These are phyloP conservation scores for Drosophila demipolita DNA, from an alignment of 2,888 invertebrate species.

Conservation along the genomic window DNA sequence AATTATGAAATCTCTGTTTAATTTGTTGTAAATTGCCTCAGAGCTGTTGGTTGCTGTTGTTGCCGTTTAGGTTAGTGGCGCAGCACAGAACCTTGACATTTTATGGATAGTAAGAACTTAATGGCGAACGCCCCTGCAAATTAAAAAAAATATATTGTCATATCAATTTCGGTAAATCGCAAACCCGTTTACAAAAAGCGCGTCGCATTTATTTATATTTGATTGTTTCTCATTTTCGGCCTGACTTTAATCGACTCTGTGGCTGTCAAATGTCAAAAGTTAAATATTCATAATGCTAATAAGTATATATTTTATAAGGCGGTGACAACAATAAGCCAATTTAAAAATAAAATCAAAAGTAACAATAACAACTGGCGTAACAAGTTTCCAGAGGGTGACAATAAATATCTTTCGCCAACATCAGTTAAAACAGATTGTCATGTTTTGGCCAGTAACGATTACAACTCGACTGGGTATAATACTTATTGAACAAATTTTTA, in stretches of 20 bases:
- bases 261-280: conserved; percentile 65
- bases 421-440: conserved; percentile 12
- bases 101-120: conserved; percentile 33
- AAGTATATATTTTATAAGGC: conserved; percentile 45
- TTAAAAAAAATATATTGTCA: conserved; percentile 35
- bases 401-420: conserved; percentile 26
- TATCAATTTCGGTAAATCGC: conserved; percentile 32
- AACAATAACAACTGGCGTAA: conserved; percentile 39
- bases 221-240: conserved; percentile 33
- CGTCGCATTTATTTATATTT: conserved; percentile 24
- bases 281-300: conserved; percentile 56
- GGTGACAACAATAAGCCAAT: conserved; percentile 33
- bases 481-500: neutral
- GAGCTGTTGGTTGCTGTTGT: conserved; percentile 3
- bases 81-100: conserved; percentile 62
- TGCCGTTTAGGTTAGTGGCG: conserved; percentile 8
- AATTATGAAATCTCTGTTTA: conserved; percentile 50
- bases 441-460: neutral
- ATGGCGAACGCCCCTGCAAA: conserved; percentile 50
- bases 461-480: neutral
- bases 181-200: conserved; percentile 53
- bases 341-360: conserved; percentile 18
- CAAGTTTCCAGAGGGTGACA: conserved; percentile 34
- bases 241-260: conserved; percentile 17
- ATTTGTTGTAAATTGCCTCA: conserved; percentile 45